These are phyloP conservation scores for Calameuta idolon DNA, from an alignment of 2,888 invertebrate genomes.

Conservation along the genomic window DNA sequence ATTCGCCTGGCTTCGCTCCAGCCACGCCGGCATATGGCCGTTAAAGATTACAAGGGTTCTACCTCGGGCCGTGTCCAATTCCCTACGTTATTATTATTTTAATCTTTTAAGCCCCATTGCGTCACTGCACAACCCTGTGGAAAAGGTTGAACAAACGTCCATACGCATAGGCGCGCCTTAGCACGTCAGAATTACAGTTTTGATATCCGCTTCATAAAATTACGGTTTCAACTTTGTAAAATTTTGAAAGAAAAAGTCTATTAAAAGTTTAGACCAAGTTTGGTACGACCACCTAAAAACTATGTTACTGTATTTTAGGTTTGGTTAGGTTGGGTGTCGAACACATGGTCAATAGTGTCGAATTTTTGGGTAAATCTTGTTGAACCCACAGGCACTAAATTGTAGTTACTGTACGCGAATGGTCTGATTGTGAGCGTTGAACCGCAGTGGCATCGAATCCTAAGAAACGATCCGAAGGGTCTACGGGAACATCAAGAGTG, in stretches of 20 bases:
- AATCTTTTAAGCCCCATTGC: constrained; percentile 48
- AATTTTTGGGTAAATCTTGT: background rate
- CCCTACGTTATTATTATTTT: constrained; percentile 61
- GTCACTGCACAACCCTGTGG: background rate
- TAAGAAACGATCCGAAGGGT: background rate
- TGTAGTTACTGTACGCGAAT: background rate
- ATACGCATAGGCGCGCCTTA: background rate
- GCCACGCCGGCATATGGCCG: constrained; percentile 56
- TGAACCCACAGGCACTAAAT: background rate
- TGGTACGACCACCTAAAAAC: background rate
- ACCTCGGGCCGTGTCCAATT: constrained; percentile 58
- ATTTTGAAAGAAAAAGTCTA: no score
- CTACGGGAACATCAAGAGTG: background rate
- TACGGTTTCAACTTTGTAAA: no score
- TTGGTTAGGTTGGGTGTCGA: background rate
- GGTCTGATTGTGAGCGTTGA: background rate
- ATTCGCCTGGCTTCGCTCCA: constrained; percentile 58
- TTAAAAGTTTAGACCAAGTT: background rate
- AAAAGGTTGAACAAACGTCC: background rate
- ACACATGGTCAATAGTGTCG: no score
- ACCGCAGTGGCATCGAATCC: background rate
- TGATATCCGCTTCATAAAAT: no score
- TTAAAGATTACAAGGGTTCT: constrained; percentile 59
- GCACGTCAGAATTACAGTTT: background rate
- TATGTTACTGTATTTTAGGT: background rate